phyloP scores from a whole-genome alignment of 2,888 invertebrate species.

The Acanthosepion esculentum region DNA sequence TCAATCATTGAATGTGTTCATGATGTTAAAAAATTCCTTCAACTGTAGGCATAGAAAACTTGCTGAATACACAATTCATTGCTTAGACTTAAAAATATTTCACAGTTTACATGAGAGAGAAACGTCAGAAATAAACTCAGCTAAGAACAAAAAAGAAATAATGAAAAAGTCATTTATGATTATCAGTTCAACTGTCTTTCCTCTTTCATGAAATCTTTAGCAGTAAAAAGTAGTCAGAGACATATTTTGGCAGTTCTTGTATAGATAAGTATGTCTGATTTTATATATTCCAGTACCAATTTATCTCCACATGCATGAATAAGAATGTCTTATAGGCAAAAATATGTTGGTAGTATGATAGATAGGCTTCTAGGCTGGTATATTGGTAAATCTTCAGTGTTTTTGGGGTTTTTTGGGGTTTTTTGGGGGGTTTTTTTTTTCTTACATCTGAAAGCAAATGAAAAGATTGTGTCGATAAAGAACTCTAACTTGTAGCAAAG shows the following conservation, averaged over 20 bases:
- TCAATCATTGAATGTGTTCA: no score
- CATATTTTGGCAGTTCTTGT: not conserved
- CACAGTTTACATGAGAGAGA: no score
- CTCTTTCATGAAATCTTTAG: not conserved
- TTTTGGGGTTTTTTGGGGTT: not conserved
- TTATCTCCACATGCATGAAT: not conserved
- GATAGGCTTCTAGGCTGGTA: not conserved
- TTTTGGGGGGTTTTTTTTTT: not conserved
- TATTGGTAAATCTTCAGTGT: not conserved
- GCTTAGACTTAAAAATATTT: no score
- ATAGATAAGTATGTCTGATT: not conserved
- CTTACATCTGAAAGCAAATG: slow-evolving; percentile 4
- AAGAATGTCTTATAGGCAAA: not conserved
- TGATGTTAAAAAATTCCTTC: no score
- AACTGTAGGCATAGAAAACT: no score
- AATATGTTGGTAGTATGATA: not conserved
- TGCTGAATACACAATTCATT: no score
- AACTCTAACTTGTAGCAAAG: not conserved
- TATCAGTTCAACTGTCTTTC: not conserved
- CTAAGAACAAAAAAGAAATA: no score
- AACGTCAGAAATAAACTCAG: no score
- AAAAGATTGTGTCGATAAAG: slow-evolving; percentile 33
- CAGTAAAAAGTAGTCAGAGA: not conserved
- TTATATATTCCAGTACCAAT: not conserved
- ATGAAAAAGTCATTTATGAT: not conserved